phyloP scores from a whole-genome alignment of 2,113 vertebrate species.

The Myotis brandtii region DNA sequence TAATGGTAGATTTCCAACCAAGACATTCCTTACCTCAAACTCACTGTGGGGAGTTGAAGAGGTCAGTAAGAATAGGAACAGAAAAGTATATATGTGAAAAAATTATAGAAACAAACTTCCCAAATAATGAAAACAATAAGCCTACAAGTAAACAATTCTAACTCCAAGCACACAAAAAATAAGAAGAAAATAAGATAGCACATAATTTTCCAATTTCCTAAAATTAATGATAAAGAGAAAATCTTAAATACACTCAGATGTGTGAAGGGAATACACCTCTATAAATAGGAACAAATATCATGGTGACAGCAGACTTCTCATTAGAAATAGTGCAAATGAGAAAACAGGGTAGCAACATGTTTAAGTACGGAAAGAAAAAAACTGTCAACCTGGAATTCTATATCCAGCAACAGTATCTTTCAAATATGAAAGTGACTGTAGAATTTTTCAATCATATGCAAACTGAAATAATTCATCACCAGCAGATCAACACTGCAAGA shows the following conservation, averaged over 20 bases:
- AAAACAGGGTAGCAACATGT: not conserved
- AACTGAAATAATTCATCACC: not conserved
- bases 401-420: not conserved
- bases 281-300: not conserved
- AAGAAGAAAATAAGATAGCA: not conserved
- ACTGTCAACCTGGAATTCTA: not conserved
- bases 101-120: not conserved
- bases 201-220: not conserved
- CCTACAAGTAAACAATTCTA: not conserved
- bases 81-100: not conserved
- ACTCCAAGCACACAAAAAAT: not conserved
- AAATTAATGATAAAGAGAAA: not conserved
- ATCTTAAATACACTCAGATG: not conserved
- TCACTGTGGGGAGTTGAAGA: not conserved
- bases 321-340: not conserved
- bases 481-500: not conserved
- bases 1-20: not conserved
- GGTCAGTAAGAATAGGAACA: not conserved
- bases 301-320: not conserved
- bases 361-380: not conserved
- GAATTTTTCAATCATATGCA: not conserved
- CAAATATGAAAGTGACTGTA: not conserved
- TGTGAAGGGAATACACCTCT: not conserved
- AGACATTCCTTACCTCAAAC: not conserved
- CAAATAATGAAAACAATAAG: slow-evolving; percentile 3